A percentile compares a stretch with the other conserved stretches of the same genome.
Evolutionary conservation across 1,140 invertebrate genomes (phyloP).

Genomic region (Drosophila trapezifrons): DNA sequence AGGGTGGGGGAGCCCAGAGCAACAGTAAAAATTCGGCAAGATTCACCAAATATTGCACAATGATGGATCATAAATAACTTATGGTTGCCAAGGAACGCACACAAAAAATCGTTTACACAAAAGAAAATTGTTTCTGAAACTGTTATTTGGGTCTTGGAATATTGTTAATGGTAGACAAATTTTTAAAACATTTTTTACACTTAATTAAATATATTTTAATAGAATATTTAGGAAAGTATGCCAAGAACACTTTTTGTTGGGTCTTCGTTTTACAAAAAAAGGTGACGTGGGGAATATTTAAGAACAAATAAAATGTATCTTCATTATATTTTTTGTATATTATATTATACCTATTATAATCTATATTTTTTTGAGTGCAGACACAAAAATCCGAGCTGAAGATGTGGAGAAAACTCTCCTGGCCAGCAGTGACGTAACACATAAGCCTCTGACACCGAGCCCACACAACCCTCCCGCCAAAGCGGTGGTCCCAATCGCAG

Average conservation of each 20-base stretch:
- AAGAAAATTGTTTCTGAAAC: neutral
- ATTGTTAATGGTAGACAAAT: fast-evolving
- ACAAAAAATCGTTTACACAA: conserved; percentile 18
- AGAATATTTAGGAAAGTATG: too few species aligned
- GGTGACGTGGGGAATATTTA: too few species aligned
- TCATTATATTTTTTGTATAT: neutral
- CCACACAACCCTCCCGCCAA: conserved; percentile 3
- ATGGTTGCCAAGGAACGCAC: conserved; percentile 55
- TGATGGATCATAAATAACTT: conserved; percentile 84
- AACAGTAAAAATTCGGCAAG: conserved; percentile 76
- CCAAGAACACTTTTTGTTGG: too few species aligned
- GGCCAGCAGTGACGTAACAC: conserved; percentile 70
- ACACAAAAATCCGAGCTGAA: neutral
- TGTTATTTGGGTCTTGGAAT: neutral
- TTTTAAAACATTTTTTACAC: neutral
- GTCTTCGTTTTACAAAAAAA: too few species aligned
- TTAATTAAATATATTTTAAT: too few species aligned
- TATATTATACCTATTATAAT: neutral
- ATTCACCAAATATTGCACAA: conserved; percentile 82
- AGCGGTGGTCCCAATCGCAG: neutral
- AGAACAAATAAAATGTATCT: too few species aligned
- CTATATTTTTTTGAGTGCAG: neutral
- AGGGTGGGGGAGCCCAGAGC: neutral
- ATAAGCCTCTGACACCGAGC: conserved; percentile 46
- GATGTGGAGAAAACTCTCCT: conserved; percentile 18